A percentile compares a stretch with the other conserved stretches of the same genome.
phyloP scores from a whole-genome alignment of 1,140 invertebrate species.

The Conopomorpha cramerella region DNA sequence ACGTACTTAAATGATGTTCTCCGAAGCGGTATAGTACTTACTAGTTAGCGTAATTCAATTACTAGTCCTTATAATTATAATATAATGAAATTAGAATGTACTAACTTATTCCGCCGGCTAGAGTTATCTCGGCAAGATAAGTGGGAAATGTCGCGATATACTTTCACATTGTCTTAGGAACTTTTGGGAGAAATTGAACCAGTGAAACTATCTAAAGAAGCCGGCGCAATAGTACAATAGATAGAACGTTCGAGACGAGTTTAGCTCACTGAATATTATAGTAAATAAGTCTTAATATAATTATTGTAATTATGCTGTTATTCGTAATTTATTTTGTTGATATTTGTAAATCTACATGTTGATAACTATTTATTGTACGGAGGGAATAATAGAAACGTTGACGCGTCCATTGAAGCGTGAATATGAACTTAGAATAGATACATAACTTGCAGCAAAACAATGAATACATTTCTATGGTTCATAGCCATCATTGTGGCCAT shows the following conservation, averaged over 20 bases:
- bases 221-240: constrained; percentile 47
- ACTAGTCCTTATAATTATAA: constrained; percentile 58
- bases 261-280: constrained; percentile 29
- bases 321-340: constrained; percentile 61
- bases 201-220: too few species aligned
- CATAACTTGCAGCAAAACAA: constrained; percentile 36
- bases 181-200: too few species aligned
- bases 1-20: too few species aligned
- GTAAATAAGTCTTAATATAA: constrained; percentile 37
- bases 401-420: too few species aligned
- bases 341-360: constrained; percentile 60
- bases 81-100: constrained; percentile 35
- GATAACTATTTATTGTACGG: constrained; percentile 59
- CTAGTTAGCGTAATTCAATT: constrained; percentile 58
- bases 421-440: too few species aligned
- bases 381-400: constrained; percentile 48
- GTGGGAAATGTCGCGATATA: too few species aligned
- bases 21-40: constrained; percentile 58
- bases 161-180: too few species aligned
- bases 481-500: constrained; percentile 51
- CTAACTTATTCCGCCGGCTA: constrained; percentile 34
- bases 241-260: constrained; percentile 37
- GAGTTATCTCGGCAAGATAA: constrained; percentile 4
- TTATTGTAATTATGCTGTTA: constrained; percentile 54
- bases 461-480: constrained; percentile 18